phyloP scores from a whole-genome alignment of 2,797 vertebrate species.

The Cryptoprocta ferox region DNA sequence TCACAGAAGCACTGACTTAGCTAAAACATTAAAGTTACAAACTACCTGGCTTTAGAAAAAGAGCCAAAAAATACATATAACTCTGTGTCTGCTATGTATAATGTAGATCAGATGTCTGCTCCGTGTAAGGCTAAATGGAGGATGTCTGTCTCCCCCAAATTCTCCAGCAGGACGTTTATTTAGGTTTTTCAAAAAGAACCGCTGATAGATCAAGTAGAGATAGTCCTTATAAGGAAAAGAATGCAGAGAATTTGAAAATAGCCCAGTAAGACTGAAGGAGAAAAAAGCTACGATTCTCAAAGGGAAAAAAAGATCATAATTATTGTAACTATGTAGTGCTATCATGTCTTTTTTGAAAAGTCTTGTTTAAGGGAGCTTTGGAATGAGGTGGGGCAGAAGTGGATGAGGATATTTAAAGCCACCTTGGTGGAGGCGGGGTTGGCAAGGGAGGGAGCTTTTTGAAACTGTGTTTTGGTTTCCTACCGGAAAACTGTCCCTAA shows the following conservation, averaged over 20 bases:
- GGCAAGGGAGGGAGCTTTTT: constrained; percentile 13
- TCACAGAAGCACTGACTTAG: background rate
- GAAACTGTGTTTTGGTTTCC: background rate
- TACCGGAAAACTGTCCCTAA: constrained; percentile 22
- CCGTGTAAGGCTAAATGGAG: constrained; percentile 60
- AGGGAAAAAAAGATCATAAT: constrained; percentile 48
- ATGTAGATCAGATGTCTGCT: constrained; percentile 82
- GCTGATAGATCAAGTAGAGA: constrained; percentile 87
- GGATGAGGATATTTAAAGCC: constrained; percentile 68
- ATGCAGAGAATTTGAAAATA: constrained; percentile 90
- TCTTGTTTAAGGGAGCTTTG: constrained; percentile 8
- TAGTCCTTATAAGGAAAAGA: constrained; percentile 93
- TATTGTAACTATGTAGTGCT: constrained; percentile 51
- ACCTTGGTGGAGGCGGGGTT: background rate
- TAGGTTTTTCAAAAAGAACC: constrained; percentile 86
- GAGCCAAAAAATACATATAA: background rate
- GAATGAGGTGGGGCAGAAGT: constrained; percentile 54
- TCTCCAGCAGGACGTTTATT: constrained; percentile 84
- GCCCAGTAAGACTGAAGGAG: constrained; percentile 80
- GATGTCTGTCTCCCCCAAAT: constrained; percentile 73
- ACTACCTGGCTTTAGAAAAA: constrained; percentile 73
- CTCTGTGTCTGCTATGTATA: constrained; percentile 51
- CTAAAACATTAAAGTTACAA: constrained; percentile 41
- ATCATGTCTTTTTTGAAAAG: constrained; percentile 68
- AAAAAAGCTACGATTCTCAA: constrained; percentile 73